These are phyloP conservation scores for Trichopoda pennipes DNA, from an alignment of 2,888 invertebrate species.

Conservation along the genomic window DNA sequence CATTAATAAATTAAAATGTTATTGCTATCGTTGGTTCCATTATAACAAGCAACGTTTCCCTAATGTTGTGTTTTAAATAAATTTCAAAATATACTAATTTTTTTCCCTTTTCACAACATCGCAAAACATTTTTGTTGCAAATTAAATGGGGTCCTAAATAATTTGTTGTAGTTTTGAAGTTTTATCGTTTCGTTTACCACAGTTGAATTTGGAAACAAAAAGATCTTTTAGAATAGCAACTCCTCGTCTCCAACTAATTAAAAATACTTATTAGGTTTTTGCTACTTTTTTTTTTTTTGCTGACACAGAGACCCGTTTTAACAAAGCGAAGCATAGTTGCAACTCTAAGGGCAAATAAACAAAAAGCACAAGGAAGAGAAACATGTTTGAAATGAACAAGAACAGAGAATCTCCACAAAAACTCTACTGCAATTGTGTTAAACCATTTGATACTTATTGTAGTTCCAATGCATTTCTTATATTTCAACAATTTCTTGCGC, in stretches of 20 bases:
- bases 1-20: too few relatives aligned
- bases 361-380: not conserved
- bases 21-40: too few relatives aligned
- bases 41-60: too few relatives aligned
- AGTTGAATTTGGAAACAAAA: constrained; percentile 24
- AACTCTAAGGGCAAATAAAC: not conserved
- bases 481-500: not conserved
- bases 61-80: too few relatives aligned
- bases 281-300: not conserved
- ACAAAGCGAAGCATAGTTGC: constrained; percentile 5
- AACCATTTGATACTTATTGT: not conserved
- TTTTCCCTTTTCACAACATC: too few relatives aligned
- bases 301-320: not conserved
- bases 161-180: constrained; percentile 51
- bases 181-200: constrained; percentile 43
- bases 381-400: not conserved
- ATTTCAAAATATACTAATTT: too few relatives aligned
- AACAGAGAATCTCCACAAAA: not conserved
- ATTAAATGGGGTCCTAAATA: not conserved
- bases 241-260: not conserved
- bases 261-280: constrained; percentile 14
- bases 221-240: not conserved
- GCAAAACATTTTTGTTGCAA: too few relatives aligned
- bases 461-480: not conserved
- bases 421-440: not conserved